A percentile compares a stretch with the other conserved stretches of the same genome.
Conservation (phyloP, 2,797 vertebrate species). For the Bradypodion ventrale region DNA sequence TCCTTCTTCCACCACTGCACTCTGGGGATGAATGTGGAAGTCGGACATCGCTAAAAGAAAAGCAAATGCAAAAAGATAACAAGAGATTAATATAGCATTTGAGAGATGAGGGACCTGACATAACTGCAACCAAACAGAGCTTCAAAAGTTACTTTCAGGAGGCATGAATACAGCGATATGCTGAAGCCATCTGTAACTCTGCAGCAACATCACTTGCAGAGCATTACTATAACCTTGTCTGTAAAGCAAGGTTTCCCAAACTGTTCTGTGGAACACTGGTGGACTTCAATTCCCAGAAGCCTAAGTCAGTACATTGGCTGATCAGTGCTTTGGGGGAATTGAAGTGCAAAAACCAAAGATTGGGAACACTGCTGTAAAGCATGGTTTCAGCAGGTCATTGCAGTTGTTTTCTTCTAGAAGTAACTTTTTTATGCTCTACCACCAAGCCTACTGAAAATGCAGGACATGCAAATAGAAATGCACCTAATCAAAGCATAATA, state of each 20-base stretch:
- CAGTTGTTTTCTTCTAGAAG: too few species aligned
- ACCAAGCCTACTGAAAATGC: background rate
- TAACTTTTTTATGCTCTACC: too few species aligned
- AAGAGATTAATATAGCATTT: background rate
- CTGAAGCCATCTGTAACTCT: background rate
- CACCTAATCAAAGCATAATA: background rate
- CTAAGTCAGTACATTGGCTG: too few species aligned
- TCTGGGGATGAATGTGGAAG: conserved; percentile 95
- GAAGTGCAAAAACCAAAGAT: too few species aligned
- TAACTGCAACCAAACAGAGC: background rate
- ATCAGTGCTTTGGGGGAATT: too few species aligned
- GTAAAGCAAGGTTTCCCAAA: too few species aligned
- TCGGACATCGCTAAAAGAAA: conserved; percentile 85
- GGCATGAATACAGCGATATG: background rate
- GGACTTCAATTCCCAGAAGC: too few species aligned
- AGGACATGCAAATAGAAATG: background rate
- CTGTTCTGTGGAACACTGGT: too few species aligned
- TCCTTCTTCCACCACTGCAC: conserved; percentile 86
- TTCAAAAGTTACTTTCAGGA: background rate
- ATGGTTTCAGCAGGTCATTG: too few species aligned
- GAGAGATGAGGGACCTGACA: background rate
- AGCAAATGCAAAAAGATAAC: background rate
- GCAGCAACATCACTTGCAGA: too few species aligned
- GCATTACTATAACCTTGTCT: too few species aligned
- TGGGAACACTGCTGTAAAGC: too few species aligned